A percentile compares a stretch with the other conserved stretches of the same genome.
Conservation (phyloP, 2,113 vertebrate species). For the Misgurnus mizolepis region DNA sequence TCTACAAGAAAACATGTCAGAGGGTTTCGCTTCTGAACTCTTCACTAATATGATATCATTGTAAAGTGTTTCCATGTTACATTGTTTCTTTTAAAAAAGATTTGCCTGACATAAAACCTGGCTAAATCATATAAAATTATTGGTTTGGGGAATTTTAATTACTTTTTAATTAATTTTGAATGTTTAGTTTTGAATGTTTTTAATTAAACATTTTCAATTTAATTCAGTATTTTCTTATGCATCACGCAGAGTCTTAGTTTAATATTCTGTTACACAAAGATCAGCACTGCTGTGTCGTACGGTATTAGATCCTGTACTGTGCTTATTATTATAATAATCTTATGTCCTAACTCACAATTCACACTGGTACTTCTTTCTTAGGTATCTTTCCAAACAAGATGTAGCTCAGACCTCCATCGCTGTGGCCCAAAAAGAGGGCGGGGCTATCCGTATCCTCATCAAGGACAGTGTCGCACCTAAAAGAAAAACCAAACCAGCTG, state of each 20-base stretch:
- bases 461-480: constrained; percentile 65
- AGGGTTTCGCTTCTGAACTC: no score
- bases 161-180: no score
- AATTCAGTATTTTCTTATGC: no score
- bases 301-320: background rate
- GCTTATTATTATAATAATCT: background rate
- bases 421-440: constrained; percentile 81
- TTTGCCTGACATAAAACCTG: no score
- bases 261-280: constrained; percentile 10
- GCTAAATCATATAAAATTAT: no score
- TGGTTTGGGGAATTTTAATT: no score
- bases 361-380: constrained; percentile 63
- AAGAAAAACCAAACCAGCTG: constrained; percentile 47
- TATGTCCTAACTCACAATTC: background rate
- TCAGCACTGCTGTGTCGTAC: background rate
- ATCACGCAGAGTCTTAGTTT: background rate
- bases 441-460: constrained; percentile 80
- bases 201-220: background rate
- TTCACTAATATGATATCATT: no score
- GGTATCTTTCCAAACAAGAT: constrained; percentile 88
- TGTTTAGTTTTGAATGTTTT: background rate
- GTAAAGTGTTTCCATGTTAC: no score
- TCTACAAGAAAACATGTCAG: no score
- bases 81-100: no score
- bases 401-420: constrained; percentile 82